Evolutionary conservation across 2,888 invertebrate species (phyloP).

Genomic region (Disparrhopalites patrizii): DNA sequence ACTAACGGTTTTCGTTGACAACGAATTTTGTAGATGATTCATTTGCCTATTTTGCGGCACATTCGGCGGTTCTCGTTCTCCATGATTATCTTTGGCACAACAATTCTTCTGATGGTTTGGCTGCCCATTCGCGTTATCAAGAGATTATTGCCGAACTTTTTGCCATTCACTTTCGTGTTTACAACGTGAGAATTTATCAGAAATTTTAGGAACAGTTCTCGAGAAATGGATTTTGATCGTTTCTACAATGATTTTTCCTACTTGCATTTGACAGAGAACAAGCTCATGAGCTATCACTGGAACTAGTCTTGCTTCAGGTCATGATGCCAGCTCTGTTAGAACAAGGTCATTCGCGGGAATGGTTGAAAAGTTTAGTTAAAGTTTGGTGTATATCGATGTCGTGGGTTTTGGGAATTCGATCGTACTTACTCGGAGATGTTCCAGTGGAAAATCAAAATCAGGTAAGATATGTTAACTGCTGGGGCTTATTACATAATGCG

Average conservation of each 20-base stretch:
- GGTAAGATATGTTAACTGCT: neutral
- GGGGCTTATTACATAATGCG: neutral
- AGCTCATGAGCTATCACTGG: conserved; percentile 90
- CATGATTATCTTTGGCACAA: conserved; percentile 92
- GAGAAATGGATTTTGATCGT: neutral
- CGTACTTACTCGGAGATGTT: conserved; percentile 79
- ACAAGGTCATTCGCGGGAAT: conserved; percentile 90
- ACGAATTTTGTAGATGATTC: conserved; percentile 70
- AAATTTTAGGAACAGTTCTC: neutral
- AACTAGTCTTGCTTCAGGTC: conserved; percentile 84
- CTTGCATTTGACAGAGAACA: conserved; percentile 51
- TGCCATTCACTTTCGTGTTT: conserved; percentile 87
- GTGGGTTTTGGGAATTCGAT: conserved; percentile 78
- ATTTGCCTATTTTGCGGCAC: conserved; percentile 86
- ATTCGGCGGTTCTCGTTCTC: conserved; percentile 86
- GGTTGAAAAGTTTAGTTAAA: conserved; percentile 84
- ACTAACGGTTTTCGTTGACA: neutral
- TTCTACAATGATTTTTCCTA: neutral
- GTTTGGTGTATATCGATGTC: conserved; percentile 82
- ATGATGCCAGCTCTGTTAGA: conserved; percentile 93
- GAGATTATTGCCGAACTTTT: conserved; percentile 73
- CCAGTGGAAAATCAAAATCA: conserved; percentile 36
- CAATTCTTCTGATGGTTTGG: conserved; percentile 86
- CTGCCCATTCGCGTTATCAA: conserved; percentile 84
- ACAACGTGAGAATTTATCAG: conserved; percentile 50